A percentile compares a stretch with the other conserved stretches of the same genome.
These are phyloP conservation scores for Tortrix viridana DNA, from an alignment of 2,888 invertebrate genomes.

Conservation along the genomic window DNA sequence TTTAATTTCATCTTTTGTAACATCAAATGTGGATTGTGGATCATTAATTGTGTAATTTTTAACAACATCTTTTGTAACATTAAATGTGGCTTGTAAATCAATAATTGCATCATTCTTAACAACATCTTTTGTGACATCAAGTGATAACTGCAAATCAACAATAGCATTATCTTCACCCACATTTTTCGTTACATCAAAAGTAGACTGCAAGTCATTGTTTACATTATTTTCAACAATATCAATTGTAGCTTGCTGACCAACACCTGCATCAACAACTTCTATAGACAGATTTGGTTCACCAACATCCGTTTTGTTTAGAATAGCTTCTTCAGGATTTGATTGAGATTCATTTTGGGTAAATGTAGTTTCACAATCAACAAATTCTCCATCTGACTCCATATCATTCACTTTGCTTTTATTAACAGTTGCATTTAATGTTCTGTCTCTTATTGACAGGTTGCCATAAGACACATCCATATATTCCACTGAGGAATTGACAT, in stretches of 20 bases:
- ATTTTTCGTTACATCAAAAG: no score
- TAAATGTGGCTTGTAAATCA: no score
- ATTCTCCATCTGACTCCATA: slow-evolving; percentile 71
- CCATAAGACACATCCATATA: slow-evolving; percentile 71
- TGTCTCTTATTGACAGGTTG: slow-evolving; percentile 56
- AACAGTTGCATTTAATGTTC: slow-evolving; percentile 42
- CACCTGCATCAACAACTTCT: no score
- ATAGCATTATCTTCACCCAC: no score
- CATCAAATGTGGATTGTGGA: background rate
- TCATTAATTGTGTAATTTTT: no score
- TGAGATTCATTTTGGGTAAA: slow-evolving; percentile 60
- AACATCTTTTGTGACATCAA: no score
- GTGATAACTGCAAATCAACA: no score
- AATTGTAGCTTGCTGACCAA: background rate
- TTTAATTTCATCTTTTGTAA: background rate
- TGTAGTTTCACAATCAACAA: slow-evolving; percentile 76
- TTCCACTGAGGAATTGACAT: slow-evolving; percentile 60
- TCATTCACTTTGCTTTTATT: slow-evolving; percentile 43
- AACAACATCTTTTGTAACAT: no score
- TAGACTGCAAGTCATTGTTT: no score
- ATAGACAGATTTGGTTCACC: background rate
- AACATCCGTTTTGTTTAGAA: slow-evolving; percentile 29
- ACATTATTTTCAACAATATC: background rate
- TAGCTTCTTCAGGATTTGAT: slow-evolving; percentile 38
- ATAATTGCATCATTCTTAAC: no score